Evolutionary conservation across 1,140 invertebrate species (phyloP).

Genomic region (Ridgeia piscesae): DNA sequence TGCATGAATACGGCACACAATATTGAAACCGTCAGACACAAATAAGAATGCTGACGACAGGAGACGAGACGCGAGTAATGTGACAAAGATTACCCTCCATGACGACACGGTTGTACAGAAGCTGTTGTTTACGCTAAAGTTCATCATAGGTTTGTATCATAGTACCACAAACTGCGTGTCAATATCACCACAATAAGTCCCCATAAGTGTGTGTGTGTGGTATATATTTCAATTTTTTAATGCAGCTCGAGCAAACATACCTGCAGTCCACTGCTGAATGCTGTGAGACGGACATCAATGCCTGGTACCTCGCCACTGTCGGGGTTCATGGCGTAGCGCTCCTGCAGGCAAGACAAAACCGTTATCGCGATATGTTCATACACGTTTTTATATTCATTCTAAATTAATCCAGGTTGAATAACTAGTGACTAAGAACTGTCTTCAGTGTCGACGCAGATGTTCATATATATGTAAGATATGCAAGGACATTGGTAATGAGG

Average conservation of each 20-base stretch:
- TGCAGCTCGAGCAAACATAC: background rate
- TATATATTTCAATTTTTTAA: background rate
- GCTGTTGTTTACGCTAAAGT: background rate
- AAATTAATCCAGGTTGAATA: too few relatives aligned
- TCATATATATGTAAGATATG: too few relatives aligned
- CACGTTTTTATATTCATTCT: too few relatives aligned
- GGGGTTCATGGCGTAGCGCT: constrained; percentile 31
- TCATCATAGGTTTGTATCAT: background rate
- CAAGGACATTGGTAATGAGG: too few relatives aligned
- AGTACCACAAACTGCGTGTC: background rate
- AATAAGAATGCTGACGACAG: background rate
- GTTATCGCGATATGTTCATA: too few relatives aligned
- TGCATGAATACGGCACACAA: background rate
- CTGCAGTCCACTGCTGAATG: constrained; percentile 85
- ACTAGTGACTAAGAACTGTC: too few relatives aligned
- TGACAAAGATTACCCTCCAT: background rate
- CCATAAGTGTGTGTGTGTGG: background rate
- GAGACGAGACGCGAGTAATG: background rate
- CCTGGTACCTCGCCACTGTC: constrained; percentile 38
- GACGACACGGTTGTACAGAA: background rate
- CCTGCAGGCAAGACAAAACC: constrained; percentile 3
- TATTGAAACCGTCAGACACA: background rate
- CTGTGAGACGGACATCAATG: constrained; percentile 71
- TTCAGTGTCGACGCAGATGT: too few relatives aligned
- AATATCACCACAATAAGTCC: background rate